Evolutionary conservation across 1,140 invertebrate genomes (phyloP).

Genomic region (Linepithema humile): DNA sequence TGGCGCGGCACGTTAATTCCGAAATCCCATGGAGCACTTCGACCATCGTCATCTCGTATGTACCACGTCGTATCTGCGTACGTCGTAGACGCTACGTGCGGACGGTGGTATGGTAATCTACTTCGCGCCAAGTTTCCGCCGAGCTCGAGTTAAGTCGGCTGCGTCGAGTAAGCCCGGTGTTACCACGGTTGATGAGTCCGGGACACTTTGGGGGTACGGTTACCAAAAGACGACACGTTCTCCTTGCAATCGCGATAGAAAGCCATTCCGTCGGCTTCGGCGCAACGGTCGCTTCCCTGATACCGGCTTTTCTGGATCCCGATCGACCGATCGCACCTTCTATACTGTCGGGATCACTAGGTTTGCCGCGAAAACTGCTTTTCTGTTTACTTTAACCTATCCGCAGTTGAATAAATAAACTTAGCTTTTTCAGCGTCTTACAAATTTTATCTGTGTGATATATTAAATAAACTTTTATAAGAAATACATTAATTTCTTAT

Average conservation of each 20-base stretch:
- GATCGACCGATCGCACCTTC: neutral
- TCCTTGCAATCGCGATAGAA: conserved; percentile 16
- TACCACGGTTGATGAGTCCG: conserved; percentile 67
- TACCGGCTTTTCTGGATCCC: neutral
- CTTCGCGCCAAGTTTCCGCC: conserved; percentile 63
- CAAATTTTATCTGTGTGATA: conserved; percentile 8
- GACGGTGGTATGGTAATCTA: conserved; percentile 63
- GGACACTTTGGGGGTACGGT: conserved; percentile 47
- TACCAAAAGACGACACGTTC: conserved; percentile 54
- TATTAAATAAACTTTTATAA: no score
- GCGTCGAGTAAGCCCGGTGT: conserved; percentile 65
- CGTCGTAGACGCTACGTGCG: conserved; percentile 33
- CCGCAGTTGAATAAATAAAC: neutral
- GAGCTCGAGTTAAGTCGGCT: conserved; percentile 66
- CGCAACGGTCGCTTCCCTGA: neutral
- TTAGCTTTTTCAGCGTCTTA: neutral
- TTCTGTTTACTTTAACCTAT: neutral
- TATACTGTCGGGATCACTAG: neutral
- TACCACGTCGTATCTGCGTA: conserved; percentile 36
- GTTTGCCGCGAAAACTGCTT: neutral
- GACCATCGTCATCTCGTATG: conserved; percentile 56
- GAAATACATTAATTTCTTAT: no score
- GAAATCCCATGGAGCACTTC: conserved; percentile 52
- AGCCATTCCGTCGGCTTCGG: neutral
- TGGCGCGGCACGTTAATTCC: conserved; percentile 55